Conservation (phyloP, 30 jellyfish, hydroid and myxozoan species). For the Pelagia noctiluca region DNA sequence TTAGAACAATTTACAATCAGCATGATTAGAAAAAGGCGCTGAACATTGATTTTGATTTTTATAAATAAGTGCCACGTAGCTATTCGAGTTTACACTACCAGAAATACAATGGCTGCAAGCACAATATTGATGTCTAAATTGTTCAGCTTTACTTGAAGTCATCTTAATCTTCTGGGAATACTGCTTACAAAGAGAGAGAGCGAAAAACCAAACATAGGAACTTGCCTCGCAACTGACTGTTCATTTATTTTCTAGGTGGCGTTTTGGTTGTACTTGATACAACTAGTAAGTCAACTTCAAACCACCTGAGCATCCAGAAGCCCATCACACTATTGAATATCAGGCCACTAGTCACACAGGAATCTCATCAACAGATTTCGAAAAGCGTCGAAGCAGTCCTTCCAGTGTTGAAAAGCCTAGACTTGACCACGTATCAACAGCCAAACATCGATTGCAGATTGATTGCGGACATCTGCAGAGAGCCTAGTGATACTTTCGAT, state of each 20-base stretch:
- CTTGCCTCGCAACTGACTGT: background rate
- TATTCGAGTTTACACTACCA: no score
- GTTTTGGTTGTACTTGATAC: constrained; percentile 30
- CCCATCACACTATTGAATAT: constrained; percentile 40
- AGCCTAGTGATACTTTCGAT: background rate
- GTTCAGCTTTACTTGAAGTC: no score
- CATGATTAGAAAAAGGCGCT: no score
- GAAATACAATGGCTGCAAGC: no score
- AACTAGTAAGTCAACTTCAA: constrained; percentile 8
- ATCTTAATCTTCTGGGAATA: no score
- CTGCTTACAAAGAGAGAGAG: background rate
- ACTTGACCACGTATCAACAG: background rate
- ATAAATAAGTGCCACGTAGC: no score
- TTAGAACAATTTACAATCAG: no score
- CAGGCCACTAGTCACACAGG: constrained; percentile 21
- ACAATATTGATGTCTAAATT: no score
- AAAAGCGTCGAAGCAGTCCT: background rate
- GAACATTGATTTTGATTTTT: no score
- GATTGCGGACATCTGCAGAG: background rate
- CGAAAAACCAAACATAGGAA: background rate
- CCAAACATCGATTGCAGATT: no score
- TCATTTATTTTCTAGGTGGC: constrained; percentile 34
- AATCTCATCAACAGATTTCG: constrained; percentile 13
- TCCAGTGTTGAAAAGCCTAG: background rate
- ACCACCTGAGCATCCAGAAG: constrained; percentile 9